A percentile compares a stretch with the other conserved stretches of the same genome.
Evolutionary conservation across 1,140 invertebrate genomes (phyloP).

Genomic region (Drosophila bocki): DNA sequence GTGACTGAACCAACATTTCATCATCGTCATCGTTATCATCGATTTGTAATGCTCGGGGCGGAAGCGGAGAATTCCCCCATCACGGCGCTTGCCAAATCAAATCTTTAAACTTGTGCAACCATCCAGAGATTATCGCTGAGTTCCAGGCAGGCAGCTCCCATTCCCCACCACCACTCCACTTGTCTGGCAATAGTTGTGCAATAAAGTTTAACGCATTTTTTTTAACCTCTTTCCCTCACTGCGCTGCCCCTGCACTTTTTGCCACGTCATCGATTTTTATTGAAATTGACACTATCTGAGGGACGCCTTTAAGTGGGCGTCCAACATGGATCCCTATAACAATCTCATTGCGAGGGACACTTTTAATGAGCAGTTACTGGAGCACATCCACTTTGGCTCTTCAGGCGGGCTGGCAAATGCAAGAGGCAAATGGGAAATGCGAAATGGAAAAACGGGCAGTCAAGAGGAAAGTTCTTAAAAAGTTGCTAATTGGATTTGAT

Average conservation of each 20-base stretch:
- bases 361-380: constrained; percentile 74
- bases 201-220: constrained; percentile 74
- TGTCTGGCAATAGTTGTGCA: constrained; percentile 51
- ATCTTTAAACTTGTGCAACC: constrained; percentile 76
- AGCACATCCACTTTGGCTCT: constrained; percentile 32
- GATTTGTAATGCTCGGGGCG: constrained; percentile 44
- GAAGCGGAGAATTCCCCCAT: constrained; percentile 24
- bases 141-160: constrained; percentile 23
- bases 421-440: constrained; percentile 1
- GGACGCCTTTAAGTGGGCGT: constrained; percentile 3
- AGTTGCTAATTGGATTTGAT: constrained; percentile 82
- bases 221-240: constrained; percentile 11
- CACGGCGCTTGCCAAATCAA: constrained; percentile 70
- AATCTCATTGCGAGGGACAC: constrained; percentile 59
- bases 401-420: neutral
- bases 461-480: constrained; percentile 57
- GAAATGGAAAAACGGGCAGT: constrained; percentile 10
- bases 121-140: constrained; percentile 62
- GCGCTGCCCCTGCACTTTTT: constrained; percentile 45
- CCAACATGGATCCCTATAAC: constrained; percentile 56
- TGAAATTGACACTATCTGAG: constrained; percentile 78
- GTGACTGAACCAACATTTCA: constrained; percentile 65
- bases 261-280: constrained; percentile 81
- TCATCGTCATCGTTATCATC: constrained; percentile 63
- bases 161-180: constrained; percentile 2